These are phyloP conservation scores for Toxotes chatareus DNA, from an alignment of 2,113 vertebrate genomes.

Conservation along the genomic window DNA sequence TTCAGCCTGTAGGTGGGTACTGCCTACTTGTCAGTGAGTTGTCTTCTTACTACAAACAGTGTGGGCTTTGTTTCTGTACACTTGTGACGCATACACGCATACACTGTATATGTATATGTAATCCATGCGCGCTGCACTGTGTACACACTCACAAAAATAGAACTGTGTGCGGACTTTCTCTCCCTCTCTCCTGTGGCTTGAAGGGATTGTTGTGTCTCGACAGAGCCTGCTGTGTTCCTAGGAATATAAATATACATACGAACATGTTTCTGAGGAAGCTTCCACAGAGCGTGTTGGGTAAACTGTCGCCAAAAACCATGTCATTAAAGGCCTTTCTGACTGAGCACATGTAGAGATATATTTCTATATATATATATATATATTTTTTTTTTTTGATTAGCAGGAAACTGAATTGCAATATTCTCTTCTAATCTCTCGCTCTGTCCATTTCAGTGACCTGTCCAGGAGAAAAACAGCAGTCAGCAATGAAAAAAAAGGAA, in stretches of 20 bases:
- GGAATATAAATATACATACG: conserved; percentile 68
- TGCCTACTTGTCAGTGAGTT: conserved; percentile 10
- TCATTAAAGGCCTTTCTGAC: conserved; percentile 29
- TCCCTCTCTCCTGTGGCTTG: conserved; percentile 15
- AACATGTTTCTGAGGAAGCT: conserved; percentile 44
- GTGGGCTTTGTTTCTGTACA: conserved; percentile 22
- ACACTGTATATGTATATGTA: background rate
- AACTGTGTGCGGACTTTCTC: conserved; percentile 2
- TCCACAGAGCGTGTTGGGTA: conserved; percentile 26
- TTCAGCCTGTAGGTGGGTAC: conserved; percentile 15
- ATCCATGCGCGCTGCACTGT: conserved; percentile 27
- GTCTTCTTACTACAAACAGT: conserved; percentile 18
- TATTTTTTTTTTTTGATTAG: background rate
- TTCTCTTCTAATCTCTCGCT: conserved; percentile 10
- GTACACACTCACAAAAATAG: conserved; percentile 38
- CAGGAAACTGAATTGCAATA: conserved; percentile 24
- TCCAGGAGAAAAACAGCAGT: conserved; percentile 33
- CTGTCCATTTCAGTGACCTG: background rate
- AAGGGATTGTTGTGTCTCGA: conserved; percentile 51
- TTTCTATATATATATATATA: background rate
- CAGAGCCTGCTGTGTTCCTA: conserved; percentile 61
- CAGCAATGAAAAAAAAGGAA: background rate
- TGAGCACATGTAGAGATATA: background rate
- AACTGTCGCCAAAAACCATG: conserved; percentile 8
- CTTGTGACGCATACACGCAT: conserved; percentile 15